Base-by-base conservation (phyloP, 37 sponge, comb jelly and placozoan species). In the Cliona cf. orientalis region DNA sequence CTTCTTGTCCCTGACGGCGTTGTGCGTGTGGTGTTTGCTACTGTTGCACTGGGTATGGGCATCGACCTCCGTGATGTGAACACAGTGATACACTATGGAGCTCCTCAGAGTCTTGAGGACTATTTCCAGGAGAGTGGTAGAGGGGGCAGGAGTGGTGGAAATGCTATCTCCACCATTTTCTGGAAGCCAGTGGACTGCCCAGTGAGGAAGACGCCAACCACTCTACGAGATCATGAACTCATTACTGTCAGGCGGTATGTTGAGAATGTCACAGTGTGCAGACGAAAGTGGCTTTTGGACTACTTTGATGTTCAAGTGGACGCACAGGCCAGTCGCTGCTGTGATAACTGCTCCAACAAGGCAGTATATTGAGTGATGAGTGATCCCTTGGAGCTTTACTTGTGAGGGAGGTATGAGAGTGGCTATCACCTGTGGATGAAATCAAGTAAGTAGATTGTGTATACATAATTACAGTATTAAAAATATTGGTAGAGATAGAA, bases 1-100 rank as follows among this genome's bases (percentile, higher is more conserved):
- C 62, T 85, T 0, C 19, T 22, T 26, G 23, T 61, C n/a, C 40
- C 61, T 37, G 80, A 85, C 57, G 80, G 86, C 4, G 64, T 79
- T 36, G 61, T 85, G 39, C 46, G 81, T 32, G 83, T 87, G 4
- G 83, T 87, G 17, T 87, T 87, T 81, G 88, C 88, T 3, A 87
- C 88, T 22, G 61, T 74, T 4, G 88, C 88, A 19, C 75, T 87
- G 9, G 88, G 82, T 25, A 81, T 87, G 88, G 78, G 86, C 31
- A 41, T 85, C 3, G n/a, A 85, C 61, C 53, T 66, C 9, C 14
- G 5, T 25, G 69, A 61, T 56, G 74, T 87, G 25, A 81, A 80
- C 66, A 53, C 35, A 31, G 61, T 80, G 26, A 72, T 80, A 36
- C 87, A 80, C 67, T 72, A 87, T 64, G 87, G 87, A 12, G 81